Evolutionary conservation across 2,888 invertebrate genomes (phyloP).

Genomic region (Rhamnusium bicolor): DNA sequence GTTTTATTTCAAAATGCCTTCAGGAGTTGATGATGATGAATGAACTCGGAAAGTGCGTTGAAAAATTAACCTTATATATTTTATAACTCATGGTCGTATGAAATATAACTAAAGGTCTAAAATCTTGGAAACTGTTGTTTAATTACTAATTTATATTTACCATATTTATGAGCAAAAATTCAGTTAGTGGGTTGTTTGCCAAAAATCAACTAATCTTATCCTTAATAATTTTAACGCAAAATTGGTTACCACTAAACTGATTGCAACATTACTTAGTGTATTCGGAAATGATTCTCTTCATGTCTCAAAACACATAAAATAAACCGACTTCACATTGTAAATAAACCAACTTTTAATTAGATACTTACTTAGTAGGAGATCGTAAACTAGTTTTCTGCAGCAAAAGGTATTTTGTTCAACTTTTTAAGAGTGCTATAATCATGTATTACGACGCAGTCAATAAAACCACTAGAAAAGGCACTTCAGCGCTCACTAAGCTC

Average conservation of each 20-base stretch:
- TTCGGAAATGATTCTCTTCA: neutral
- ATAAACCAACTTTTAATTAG: constrained; percentile 30
- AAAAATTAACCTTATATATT: no score
- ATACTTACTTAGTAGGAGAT: constrained; percentile 19
- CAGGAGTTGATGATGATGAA: neutral
- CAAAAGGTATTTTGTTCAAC: constrained; percentile 19
- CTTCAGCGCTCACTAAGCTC: neutral
- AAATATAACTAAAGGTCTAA: no score
- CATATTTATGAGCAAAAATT: no score
- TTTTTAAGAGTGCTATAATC: constrained; percentile 24
- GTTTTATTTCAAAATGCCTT: neutral
- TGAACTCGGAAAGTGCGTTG: neutral
- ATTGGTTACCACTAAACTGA: neutral
- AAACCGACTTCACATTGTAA: constrained; percentile 22
- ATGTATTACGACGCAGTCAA: constrained; percentile 26
- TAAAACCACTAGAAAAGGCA: constrained; percentile 14
- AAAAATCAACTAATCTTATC: neutral
- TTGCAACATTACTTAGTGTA: constrained; percentile 10
- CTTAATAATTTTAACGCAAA: neutral
- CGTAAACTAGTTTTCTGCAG: constrained; percentile 23
- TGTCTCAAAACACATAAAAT: neutral
- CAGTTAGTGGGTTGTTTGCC: no score
- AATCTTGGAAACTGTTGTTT: no score
- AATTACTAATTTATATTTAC: no score
- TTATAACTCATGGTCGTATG: no score